Evolutionary conservation across 2,113 vertebrate genomes (phyloP), one percentile per base, ranked within the genome.

Genomic region (Pungitius pungitius): DNA sequence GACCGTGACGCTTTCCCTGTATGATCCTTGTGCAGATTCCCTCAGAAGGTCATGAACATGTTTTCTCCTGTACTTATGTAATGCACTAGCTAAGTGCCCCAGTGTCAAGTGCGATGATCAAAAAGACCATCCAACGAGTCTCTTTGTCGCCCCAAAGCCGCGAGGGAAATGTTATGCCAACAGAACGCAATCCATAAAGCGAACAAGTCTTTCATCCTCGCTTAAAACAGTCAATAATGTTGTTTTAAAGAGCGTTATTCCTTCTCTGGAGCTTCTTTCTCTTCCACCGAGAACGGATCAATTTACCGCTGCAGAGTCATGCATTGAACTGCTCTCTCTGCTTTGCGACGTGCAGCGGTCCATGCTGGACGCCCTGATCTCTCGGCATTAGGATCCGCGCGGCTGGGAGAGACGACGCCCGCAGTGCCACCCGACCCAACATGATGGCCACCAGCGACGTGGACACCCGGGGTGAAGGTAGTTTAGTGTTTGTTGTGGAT

Each of bases 371-470:
- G 69, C 54, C 20, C 30, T 51, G 64, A 56, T 52, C 55, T 14
- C 4, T 40, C 69, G 42, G 56, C 63, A 1, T 30, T 80, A 82
- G 63, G 43, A 79, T 49, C 77, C 4, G 61, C 5, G 43, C 80
- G 69, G 71, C 77, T 51, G 84, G 69, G 26, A 73, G 37, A 73
- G 40, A 60, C 69, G 1, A 74, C 55, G 1, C 40, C 69, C 27
- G 2, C 6, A 54, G 65, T 42, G 2, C 68, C 75, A 39, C 15
- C 64, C 1, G 61, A 71, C 17, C 63, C 71, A 61, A 43, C 33
- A 87, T 83, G 83, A 88, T 90, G 71, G 69, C 82, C 15, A 88
- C 90, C 66, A 90, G 83, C 6, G 86, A 89, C 1, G 69, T 85
- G 11, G 90, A 92, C 67, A 14, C 17, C 35, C 67, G 78, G 17